Base-by-base conservation (phyloP, 2,797 vertebrate species). In the Mycteria americana region DNA sequence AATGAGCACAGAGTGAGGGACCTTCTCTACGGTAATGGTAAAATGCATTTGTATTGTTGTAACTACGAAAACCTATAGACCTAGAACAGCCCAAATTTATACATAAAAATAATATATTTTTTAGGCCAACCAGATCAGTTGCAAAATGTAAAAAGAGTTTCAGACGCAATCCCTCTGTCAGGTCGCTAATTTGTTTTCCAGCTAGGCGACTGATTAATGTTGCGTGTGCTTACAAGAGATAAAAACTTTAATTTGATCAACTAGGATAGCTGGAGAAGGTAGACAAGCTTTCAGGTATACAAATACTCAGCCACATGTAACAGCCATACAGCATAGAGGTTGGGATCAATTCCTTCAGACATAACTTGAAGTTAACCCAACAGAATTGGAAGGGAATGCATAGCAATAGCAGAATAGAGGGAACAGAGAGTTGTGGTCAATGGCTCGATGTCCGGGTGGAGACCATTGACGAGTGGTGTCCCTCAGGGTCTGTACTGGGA, bases 41-140 rank as follows among this genome's bases (percentile, higher is more conserved):
- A 43, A 69, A 39, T 4, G 10, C 1, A 0, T n/a, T 53, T 10
- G 3, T 39, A 11, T 10, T 39, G 2, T 21, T 80, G 17, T 37
- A 50, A 56, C 22, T 35, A 9, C 30, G 30, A 39, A 46, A 57
- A 25, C 6, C 18, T 21, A 18, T 1, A 57, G 21, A 31, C 18
- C n/a, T 5, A 24, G 43, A 18, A 60, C 65, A 33, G 12, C 18
- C 10, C 9, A 43, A 17, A 33, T n/a, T 56, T 39, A 18, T 22
- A 37, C 57, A 37, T 10, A 63, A 41, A 45, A 83, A 27, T 7
- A 10, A 16, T 7, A 27, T 8, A 4, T 13, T 12, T 28, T 77
- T 68, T 45, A 74, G 48, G 62, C 43, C 74, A 74, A 39, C 9
- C 4, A 17, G 21, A 45, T 57, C 8, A 51, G 30, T 27, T 69